Evolutionary conservation across 2,113 vertebrate species (phyloP).

Genomic region (Cyrtonyx montezumae): DNA sequence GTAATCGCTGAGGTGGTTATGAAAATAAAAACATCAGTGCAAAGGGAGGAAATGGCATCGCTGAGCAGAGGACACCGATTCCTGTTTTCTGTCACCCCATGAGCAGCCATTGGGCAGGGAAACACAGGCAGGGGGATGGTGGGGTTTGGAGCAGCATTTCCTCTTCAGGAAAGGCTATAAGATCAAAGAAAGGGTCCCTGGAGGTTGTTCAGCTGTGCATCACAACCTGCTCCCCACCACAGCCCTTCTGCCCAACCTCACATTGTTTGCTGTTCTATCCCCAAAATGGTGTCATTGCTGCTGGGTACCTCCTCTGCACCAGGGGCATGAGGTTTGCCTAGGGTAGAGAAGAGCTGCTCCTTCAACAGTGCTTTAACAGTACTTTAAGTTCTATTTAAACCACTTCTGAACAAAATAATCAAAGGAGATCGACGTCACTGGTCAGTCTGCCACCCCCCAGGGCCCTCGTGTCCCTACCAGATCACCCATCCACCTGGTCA

Average conservation of each 20-base stretch:
- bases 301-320: rapidly evolving
- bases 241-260: neutral
- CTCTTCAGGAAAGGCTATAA: neutral
- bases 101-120: neutral
- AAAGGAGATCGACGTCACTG: neutral
- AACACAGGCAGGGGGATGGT: rapidly evolving
- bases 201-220: neutral
- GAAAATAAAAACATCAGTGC: neutral
- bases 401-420: neutral
- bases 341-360: rapidly evolving
- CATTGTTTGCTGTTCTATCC: rapidly evolving
- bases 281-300: rapidly evolving
- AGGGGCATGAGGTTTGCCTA: neutral
- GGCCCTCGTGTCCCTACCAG: rapidly evolving
- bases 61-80: rapidly evolving
- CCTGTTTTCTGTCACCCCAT: rapidly evolving
- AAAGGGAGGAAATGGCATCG: neutral
- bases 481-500: neutral
- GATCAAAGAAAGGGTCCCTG: neutral
- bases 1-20: rapidly evolving
- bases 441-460: neutral
- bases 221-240: neutral
- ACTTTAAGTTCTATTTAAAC: rapidly evolving
- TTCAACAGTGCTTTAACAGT: neutral
- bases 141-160: neutral